Percentiles rank a stretch among this genome's conserved stretches.
Conservation (phyloP, 2,888 invertebrate genomes). For the Plagodis dolabraria region DNA sequence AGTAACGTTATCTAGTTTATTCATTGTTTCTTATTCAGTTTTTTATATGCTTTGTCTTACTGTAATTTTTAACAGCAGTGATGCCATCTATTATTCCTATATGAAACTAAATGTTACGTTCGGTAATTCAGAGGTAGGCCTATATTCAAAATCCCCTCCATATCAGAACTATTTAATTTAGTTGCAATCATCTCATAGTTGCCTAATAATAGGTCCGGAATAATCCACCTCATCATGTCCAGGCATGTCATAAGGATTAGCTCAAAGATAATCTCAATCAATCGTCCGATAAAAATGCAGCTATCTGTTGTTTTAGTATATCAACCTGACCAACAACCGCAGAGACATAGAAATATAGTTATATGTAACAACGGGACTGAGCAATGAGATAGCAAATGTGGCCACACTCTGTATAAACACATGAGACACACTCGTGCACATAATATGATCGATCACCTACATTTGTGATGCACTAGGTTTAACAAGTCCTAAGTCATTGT, state of each 20-base stretch:
- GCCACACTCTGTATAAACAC: constrained; percentile 9
- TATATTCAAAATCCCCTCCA: no score
- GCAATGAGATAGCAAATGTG: constrained; percentile 7
- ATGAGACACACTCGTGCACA: constrained; percentile 2
- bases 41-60: no score
- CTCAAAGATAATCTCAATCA: constrained; percentile 11
- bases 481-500: constrained; percentile 55
- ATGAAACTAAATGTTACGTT: no score
- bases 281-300: constrained; percentile 12
- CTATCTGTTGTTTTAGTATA: constrained; percentile 14
- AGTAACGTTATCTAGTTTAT: no score
- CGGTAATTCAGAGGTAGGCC: no score
- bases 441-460: constrained; percentile 25
- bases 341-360: constrained; percentile 2
- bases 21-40: no score
- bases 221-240: constrained; percentile 5
- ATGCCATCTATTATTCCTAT: no score
- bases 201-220: no score
- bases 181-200: no score
- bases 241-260: constrained; percentile 3
- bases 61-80: no score
- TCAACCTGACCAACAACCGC: constrained; percentile 1
- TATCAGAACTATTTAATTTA: no score
- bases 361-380: not conserved
- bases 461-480: constrained; percentile 37